Evolutionary conservation across 1,140 invertebrate species (phyloP).

Genomic region (Pogonomyrmex californicus): DNA sequence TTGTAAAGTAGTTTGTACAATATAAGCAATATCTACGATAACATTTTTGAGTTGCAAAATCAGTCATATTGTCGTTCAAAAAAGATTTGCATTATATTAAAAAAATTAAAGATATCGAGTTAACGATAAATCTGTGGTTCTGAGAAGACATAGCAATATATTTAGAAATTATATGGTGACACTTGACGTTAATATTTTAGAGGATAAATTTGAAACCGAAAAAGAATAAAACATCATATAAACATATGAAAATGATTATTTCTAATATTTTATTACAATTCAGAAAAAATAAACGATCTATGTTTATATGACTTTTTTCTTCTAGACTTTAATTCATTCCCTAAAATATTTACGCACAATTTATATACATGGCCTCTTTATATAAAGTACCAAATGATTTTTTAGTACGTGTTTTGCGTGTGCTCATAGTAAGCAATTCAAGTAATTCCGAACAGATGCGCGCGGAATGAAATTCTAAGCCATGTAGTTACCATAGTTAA

Average conservation of each 20-base stretch:
- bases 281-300: background rate
- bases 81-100: background rate
- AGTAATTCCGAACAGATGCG: background rate
- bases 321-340: background rate
- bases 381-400: slow-evolving; percentile 39
- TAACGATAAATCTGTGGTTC: background rate
- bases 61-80: background rate
- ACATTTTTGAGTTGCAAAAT: background rate
- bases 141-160: background rate
- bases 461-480: background rate
- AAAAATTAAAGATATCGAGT: background rate
- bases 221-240: background rate
- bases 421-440: slow-evolving; percentile 33
- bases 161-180: slow-evolving; percentile 4
- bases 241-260: background rate
- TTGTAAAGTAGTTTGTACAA: slow-evolving; percentile 54
- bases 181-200: background rate
- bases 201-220: background rate
- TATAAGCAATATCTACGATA: slow-evolving; percentile 29
- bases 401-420: background rate
- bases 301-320: background rate
- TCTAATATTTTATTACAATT: background rate
- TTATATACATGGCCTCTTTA: slow-evolving; percentile 45
- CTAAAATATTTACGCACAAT: slow-evolving; percentile 16
- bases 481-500: background rate